These are phyloP conservation scores for Brachionus plicatilis DNA, from an alignment of 1,140 invertebrate genomes.

Conservation along the genomic window DNA sequence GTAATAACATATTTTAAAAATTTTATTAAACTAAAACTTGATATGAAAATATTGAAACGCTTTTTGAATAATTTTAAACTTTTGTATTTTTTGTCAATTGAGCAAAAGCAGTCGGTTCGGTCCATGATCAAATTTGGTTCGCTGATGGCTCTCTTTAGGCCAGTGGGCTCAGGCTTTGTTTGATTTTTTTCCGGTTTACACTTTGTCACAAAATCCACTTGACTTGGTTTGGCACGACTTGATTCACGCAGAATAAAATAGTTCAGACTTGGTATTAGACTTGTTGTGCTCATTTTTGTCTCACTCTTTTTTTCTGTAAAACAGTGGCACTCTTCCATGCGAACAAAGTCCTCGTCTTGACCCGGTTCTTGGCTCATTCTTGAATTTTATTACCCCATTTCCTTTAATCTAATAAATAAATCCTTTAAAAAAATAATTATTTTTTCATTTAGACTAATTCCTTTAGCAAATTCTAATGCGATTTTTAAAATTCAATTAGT, in stretches of 20 bases:
- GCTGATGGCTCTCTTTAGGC: not conserved
- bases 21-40: not conserved
- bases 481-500: not conserved
- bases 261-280: conserved; percentile 7
- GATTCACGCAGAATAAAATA: not conserved
- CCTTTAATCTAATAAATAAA: not conserved
- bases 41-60: not conserved
- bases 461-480: not conserved
- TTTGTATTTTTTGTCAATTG: not conserved
- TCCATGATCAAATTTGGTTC: conserved; percentile 4
- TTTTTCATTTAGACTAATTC: not conserved
- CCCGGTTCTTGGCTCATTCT: not conserved
- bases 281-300: not conserved
- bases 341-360: not conserved
- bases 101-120: not conserved
- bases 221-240: not conserved
- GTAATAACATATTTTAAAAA: conserved; percentile 12
- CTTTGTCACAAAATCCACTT: not conserved
- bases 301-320: not conserved
- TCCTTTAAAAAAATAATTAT: not conserved
- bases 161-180: not conserved
- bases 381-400: not conserved
- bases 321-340: not conserved
- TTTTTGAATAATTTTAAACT: not conserved
- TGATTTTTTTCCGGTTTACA: not conserved